Evolutionary conservation across 1,140 invertebrate genomes (phyloP).

Genomic region (Drosophila grimshawi): DNA sequence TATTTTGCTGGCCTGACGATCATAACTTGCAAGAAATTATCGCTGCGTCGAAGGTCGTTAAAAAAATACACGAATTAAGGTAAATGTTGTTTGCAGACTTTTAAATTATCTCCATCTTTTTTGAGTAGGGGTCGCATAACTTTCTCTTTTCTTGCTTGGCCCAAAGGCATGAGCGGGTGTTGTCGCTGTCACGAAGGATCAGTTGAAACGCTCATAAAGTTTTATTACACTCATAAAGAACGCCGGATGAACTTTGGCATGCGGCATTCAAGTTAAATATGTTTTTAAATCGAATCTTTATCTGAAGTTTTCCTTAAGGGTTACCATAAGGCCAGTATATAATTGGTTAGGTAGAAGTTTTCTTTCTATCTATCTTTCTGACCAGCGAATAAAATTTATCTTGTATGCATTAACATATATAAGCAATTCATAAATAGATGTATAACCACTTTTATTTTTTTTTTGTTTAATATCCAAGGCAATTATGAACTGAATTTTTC

Average conservation of each 20-base stretch:
- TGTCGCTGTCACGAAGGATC: conserved; percentile 64
- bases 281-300: conserved; percentile 15
- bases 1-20: conserved; percentile 35
- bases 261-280: conserved; percentile 10
- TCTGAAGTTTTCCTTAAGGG: neutral
- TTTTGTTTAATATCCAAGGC: no score
- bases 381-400: no score
- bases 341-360: neutral
- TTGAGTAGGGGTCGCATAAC: neutral
- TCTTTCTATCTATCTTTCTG: no score
- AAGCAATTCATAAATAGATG: no score
- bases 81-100: conserved; percentile 22
- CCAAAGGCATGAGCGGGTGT: conserved; percentile 53
- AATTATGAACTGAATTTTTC: no score
- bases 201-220: conserved; percentile 48
- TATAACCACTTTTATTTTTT: no score
- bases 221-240: conserved; percentile 60
- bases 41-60: conserved; percentile 22
- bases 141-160: conserved; percentile 24
- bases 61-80: conserved; percentile 8
- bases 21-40: conserved; percentile 70
- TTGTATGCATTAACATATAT: no score
- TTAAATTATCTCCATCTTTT: conserved; percentile 14
- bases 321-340: neutral
- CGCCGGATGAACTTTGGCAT: conserved; percentile 48